A percentile compares a stretch with the other conserved stretches of the same genome.
phyloP scores from a whole-genome alignment of 1,140 invertebrate species.

The Atta texana region DNA sequence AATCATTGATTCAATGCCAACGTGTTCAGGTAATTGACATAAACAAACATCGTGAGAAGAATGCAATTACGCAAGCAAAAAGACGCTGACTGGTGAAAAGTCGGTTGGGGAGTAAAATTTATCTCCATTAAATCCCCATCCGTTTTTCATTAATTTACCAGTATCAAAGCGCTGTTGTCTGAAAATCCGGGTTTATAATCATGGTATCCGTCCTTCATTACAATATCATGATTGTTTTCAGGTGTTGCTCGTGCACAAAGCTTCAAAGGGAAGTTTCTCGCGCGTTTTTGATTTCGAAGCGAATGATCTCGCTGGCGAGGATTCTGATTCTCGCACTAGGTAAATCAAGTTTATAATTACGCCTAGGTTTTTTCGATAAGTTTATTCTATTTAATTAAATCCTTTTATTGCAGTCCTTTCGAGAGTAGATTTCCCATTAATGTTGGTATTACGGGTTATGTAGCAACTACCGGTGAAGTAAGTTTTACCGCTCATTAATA shows the following conservation, averaged over 20 bases:
- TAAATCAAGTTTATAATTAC: conserved; percentile 82
- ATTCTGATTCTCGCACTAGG: conserved; percentile 92
- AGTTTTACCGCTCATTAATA: conserved; percentile 77
- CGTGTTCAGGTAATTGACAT: conserved; percentile 91
- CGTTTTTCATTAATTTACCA: no score
- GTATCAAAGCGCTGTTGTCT: no score
- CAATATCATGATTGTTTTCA: conserved; percentile 78
- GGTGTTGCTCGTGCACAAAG: conserved; percentile 95
- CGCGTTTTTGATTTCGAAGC: conserved; percentile 97
- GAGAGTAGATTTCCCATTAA: conserved; percentile 98
- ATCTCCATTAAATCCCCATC: no score
- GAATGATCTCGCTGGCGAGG: conserved; percentile 91
- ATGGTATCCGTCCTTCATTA: neutral
- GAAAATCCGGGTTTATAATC: no score
- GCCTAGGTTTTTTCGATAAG: conserved; percentile 63
- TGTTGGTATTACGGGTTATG: conserved; percentile 97
- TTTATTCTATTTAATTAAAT: conserved; percentile 51
- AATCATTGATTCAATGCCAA: conserved; percentile 97
- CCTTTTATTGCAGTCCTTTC: conserved; percentile 89
- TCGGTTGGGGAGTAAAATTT: no score
- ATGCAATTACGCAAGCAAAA: neutral
- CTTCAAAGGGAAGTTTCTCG: conserved; percentile 95
- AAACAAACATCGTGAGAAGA: neutral
- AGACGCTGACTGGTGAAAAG: no score
- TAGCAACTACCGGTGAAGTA: conserved; percentile 98